A percentile compares a stretch with the other conserved stretches of the same genome.
phyloP scores from a whole-genome alignment of 2,888 invertebrate species.

The Cotesia congregata region DNA sequence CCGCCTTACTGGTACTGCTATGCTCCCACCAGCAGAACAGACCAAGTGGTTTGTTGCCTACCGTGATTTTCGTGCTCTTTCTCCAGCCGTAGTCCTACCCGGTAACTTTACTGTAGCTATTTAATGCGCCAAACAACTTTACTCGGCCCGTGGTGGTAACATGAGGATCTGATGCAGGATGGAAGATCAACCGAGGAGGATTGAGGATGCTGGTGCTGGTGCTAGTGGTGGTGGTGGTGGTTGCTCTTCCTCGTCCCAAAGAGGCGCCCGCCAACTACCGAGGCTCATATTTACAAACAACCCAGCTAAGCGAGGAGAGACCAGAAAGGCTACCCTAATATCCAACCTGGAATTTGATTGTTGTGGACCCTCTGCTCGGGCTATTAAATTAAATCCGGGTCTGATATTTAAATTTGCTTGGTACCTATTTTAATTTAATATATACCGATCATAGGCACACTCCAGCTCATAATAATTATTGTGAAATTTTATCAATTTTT shows the following conservation, averaged over 20 bases:
- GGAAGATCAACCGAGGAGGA: not conserved
- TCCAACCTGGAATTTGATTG: not conserved
- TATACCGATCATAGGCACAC: too few species aligned
- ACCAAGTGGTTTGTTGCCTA: slow-evolving; percentile 18
- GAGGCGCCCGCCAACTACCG: not conserved
- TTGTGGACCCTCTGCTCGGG: too few species aligned
- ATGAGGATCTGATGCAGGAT: too few species aligned
- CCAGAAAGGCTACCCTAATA: not conserved
- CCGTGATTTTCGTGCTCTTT: slow-evolving; percentile 14
- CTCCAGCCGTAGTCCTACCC: not conserved
- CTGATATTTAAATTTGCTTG: too few species aligned
- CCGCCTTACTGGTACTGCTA: slow-evolving; percentile 48
- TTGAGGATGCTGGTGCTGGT: not conserved
- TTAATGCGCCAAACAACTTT: not conserved
- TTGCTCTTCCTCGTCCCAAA: not conserved
- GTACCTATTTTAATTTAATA: too few species aligned
- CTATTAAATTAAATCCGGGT: too few species aligned
- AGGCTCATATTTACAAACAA: not conserved
- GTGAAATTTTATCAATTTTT: too few species aligned
- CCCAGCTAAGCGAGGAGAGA: not conserved
- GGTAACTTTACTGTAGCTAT: not conserved
- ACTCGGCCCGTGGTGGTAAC: not conserved
- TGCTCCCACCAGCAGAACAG: slow-evolving; percentile 44
- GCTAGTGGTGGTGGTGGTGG: not conserved
- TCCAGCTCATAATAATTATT: too few species aligned